phyloP scores from a whole-genome alignment of 2,888 invertebrate genomes.

The Pelosia muscerda region DNA sequence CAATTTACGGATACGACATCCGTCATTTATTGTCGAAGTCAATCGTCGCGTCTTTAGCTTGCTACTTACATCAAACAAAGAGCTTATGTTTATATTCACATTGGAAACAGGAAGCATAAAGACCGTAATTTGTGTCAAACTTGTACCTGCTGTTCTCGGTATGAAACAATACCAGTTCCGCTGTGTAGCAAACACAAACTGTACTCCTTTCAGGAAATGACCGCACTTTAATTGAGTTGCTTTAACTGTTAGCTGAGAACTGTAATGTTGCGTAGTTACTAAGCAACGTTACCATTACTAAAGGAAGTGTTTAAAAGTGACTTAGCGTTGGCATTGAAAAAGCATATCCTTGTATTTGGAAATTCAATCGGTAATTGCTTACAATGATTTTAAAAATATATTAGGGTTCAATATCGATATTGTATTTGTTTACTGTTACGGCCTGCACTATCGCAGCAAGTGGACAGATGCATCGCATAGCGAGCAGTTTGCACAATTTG shows the following conservation, averaged over 20 bases:
- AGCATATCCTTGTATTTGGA: slow-evolving; percentile 52
- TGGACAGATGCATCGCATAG: slow-evolving; percentile 83
- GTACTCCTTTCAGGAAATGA: slow-evolving; percentile 80
- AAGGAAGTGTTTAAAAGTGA: slow-evolving; percentile 56
- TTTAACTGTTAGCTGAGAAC: slow-evolving; percentile 58
- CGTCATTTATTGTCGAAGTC: slow-evolving; percentile 25
- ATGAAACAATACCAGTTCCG: slow-evolving; percentile 85
- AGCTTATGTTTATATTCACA: slow-evolving; percentile 79
- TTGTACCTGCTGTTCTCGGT: slow-evolving; percentile 74
- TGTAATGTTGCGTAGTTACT: slow-evolving; percentile 48
- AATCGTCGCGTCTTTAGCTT: slow-evolving; percentile 37
- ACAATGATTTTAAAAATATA: slow-evolving; percentile 15
- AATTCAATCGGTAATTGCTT: slow-evolving; percentile 39
- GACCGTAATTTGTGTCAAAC: slow-evolving; percentile 79
- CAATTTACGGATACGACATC: slow-evolving; percentile 26
- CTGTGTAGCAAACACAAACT: slow-evolving; percentile 76
- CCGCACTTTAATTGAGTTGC: slow-evolving; percentile 64
- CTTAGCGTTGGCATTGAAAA: slow-evolving; percentile 55
- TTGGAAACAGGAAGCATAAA: slow-evolving; percentile 85
- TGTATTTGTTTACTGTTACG: slow-evolving; percentile 29
- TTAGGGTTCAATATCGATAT: slow-evolving; percentile 46
- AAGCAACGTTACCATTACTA: slow-evolving; percentile 48
- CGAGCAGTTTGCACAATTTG: slow-evolving; percentile 82
- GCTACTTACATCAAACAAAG: slow-evolving; percentile 66
- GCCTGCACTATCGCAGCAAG: slow-evolving; percentile 61